Conservation (phyloP, 2,888 invertebrate species). For the Penaeus monodon region DNA sequence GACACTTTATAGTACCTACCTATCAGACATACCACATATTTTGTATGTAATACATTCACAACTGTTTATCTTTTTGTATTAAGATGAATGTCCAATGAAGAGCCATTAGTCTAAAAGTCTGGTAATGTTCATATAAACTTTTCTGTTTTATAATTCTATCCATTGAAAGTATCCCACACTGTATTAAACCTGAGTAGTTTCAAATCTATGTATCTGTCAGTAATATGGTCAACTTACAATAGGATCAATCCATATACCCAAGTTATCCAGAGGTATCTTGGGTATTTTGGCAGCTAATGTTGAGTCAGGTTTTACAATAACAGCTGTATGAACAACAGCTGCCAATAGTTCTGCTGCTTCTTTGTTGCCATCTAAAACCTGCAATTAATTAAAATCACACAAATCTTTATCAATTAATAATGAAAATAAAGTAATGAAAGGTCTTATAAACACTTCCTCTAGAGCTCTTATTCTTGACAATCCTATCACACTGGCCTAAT, state of each 20-base stretch:
- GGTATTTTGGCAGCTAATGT: conserved; percentile 68
- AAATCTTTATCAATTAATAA: neutral
- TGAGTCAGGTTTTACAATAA: conserved; percentile 72
- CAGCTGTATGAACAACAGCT: conserved; percentile 79
- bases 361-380: conserved; percentile 79
- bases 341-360: conserved; percentile 81
- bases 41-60: too few species aligned
- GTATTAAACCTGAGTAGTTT: too few species aligned
- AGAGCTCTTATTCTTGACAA: too few species aligned
- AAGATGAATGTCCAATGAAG: too few species aligned
- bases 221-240: conserved; percentile 76
- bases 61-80: neutral
- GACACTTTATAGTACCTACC: too few species aligned
- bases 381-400: neutral
- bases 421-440: neutral
- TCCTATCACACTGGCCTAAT: too few species aligned
- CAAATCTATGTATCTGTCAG: neutral
- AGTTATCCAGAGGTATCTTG: conserved; percentile 69
- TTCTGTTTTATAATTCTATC: neutral
- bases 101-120: too few species aligned
- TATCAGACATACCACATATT: too few species aligned
- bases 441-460: neutral
- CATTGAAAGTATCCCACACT: too few species aligned
- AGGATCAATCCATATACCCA: conserved; percentile 96
- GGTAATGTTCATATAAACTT: neutral